phyloP scores from a whole-genome alignment of 2,888 invertebrate species.

The Drosophila neutralis region DNA sequence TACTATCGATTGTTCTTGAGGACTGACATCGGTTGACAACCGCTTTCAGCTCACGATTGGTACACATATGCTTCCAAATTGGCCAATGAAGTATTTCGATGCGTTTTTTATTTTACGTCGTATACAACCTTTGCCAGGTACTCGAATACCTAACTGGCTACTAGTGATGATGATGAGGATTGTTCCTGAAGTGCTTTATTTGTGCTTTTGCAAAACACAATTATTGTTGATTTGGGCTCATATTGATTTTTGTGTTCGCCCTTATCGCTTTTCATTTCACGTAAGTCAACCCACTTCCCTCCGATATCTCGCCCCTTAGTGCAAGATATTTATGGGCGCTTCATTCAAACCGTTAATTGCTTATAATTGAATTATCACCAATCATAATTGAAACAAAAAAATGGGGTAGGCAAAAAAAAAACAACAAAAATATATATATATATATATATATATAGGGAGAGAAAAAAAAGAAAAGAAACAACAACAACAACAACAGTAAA shows the following conservation, averaged over 20 bases:
- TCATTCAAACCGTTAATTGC: slow-evolving; percentile 67
- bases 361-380: slow-evolving; percentile 75
- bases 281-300: slow-evolving; percentile 4
- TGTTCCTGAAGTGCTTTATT: slow-evolving; percentile 55
- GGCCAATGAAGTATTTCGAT: slow-evolving; percentile 7
- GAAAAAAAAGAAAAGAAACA: background rate
- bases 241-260: slow-evolving; percentile 48
- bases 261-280: slow-evolving; percentile 49
- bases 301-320: background rate
- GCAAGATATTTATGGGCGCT: slow-evolving; percentile 45
- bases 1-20: slow-evolving; percentile 1
- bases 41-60: background rate
- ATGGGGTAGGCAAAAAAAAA: slow-evolving; percentile 15
- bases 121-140: slow-evolving; percentile 22
- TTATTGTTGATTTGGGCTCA: slow-evolving; percentile 61
- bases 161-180: slow-evolving; percentile 17
- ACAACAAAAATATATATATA: no score
- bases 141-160: slow-evolving; percentile 13
- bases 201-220: slow-evolving; percentile 49
- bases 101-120: slow-evolving; percentile 9
- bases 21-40: background rate
- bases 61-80: background rate
- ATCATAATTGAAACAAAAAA: slow-evolving; percentile 62
- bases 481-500: slow-evolving; percentile 12
- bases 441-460: slow-evolving; percentile 12